Conservation (phyloP, 64 coral and sea anemone genomes). For the Actinia equina region DNA sequence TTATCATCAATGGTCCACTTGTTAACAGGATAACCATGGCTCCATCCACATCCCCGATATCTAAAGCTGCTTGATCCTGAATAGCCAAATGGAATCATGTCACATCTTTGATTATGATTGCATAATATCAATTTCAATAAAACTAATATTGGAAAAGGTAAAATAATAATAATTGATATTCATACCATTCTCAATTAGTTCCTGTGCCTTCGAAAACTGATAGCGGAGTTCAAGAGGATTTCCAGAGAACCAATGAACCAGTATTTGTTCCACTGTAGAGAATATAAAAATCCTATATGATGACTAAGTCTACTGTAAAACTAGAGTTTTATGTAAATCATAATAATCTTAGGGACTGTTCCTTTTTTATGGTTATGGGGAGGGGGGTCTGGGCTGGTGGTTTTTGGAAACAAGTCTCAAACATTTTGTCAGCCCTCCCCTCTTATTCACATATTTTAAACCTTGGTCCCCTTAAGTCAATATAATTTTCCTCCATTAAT, state of each 20-base stretch:
- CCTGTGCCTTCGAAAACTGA: conserved; percentile 19
- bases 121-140: neutral
- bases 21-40: neutral
- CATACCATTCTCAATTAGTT: conserved; percentile 20
- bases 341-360: neutral
- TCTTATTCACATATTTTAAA: neutral
- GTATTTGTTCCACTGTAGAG: conserved; percentile 31
- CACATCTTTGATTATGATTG: neutral
- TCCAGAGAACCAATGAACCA: conserved; percentile 40
- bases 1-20: conserved; percentile 29
- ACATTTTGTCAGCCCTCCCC: too few species aligned
- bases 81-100: neutral
- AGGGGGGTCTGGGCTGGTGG: neutral
- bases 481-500: neutral
- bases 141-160: neutral
- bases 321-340: neutral
- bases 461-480: neutral
- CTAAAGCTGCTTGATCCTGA: conserved; percentile 16
- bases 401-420: neutral
- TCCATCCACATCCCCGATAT: conserved; percentile 34
- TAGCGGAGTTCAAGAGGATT: conserved; percentile 28
- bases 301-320: conserved; percentile 3
- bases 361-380: neutral
- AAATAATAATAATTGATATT: conserved; percentile 3
- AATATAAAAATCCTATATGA: neutral